Conservation (phyloP, 2,113 vertebrate genomes). For the Daubentonia madagascariensis region DNA sequence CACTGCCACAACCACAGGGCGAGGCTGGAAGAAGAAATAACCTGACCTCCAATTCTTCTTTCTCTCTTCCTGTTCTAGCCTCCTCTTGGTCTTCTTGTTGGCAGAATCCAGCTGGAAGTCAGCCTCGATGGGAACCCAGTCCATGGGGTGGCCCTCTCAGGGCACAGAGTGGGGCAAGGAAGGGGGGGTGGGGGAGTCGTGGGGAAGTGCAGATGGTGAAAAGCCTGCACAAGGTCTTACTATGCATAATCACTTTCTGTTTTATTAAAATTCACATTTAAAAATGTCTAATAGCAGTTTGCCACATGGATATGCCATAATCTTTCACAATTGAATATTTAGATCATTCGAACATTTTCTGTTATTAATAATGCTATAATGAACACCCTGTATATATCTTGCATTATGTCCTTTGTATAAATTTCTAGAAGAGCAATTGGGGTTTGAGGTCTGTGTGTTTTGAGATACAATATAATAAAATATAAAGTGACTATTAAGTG, state of each 20-base stretch:
- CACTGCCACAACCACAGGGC: neutral
- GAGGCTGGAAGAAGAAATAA: neutral
- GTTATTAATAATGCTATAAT: neutral
- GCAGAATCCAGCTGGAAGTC: neutral
- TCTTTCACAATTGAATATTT: neutral
- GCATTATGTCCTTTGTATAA: neutral
- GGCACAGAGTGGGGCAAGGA: neutral
- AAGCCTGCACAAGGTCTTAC: neutral
- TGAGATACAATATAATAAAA: neutral
- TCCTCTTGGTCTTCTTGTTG: neutral
- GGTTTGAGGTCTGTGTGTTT: neutral
- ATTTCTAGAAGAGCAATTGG: neutral
- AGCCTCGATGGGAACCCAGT: neutral
- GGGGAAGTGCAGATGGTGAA: neutral
- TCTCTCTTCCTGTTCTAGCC: neutral
- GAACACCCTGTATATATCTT: neutral
- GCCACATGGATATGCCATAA: neutral
- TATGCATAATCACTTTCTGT: neutral
- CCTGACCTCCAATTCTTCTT: neutral
- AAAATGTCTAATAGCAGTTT: neutral
- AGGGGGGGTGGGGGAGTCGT: neutral
- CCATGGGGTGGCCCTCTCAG: neutral
- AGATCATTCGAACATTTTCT: neutral
- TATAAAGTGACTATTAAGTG: neutral
- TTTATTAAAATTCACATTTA: neutral